Conservation (phyloP, 1,140 invertebrate genomes). For the Macrocentrus cingulum region DNA sequence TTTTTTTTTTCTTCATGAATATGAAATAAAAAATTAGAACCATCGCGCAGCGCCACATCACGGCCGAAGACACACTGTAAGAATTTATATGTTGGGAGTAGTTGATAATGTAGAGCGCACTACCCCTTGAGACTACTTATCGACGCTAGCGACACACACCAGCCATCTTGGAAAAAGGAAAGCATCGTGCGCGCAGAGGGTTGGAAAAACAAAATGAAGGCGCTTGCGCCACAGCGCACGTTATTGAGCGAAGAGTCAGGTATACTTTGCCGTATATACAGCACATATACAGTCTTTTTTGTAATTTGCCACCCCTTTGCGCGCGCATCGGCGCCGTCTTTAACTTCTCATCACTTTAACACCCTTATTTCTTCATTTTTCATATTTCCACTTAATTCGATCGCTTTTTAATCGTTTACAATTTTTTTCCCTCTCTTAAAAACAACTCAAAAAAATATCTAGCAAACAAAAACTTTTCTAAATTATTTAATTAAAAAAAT, state of each 20-base stretch:
- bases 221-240: slow-evolving; percentile 48
- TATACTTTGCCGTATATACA: slow-evolving; percentile 32
- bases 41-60: slow-evolving; percentile 36
- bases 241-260: slow-evolving; percentile 51
- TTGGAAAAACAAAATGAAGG: slow-evolving; percentile 57
- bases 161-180: slow-evolving; percentile 54
- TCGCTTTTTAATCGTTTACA: no score
- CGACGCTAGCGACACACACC: slow-evolving; percentile 29
- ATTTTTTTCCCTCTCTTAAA: no score
- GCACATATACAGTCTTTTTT: no score
- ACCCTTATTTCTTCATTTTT: slow-evolving; percentile 27
- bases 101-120: slow-evolving; percentile 43
- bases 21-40: slow-evolving; percentile 22
- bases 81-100: background rate
- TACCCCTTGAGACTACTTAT: slow-evolving; percentile 39
- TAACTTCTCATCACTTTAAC: slow-evolving; percentile 12
- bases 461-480: no score
- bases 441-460: no score
- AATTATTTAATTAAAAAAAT: no score
- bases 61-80: slow-evolving; percentile 23
- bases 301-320: slow-evolving; percentile 37
- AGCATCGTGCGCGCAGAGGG: slow-evolving; percentile 25
- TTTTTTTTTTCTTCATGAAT: no score
- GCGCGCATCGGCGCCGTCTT: slow-evolving; percentile 23
- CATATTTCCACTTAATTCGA: no score